These are phyloP conservation scores for Saccostrea cuccullata DNA, from an alignment of 1,140 invertebrate species.

Conservation along the genomic window DNA sequence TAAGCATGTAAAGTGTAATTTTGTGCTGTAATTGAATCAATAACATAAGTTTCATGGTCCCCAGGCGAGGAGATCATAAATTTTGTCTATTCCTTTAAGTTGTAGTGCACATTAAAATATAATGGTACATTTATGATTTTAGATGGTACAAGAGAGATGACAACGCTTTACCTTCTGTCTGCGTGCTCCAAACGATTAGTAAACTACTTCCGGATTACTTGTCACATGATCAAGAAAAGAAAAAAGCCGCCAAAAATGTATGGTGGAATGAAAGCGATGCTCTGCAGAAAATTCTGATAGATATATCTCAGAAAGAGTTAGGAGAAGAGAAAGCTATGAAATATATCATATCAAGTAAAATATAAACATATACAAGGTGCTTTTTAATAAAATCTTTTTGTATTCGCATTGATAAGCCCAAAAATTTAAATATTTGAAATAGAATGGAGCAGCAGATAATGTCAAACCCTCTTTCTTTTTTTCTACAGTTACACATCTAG, in stretches of 20 bases:
- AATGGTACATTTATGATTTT: background rate
- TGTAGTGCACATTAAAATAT: too few species aligned
- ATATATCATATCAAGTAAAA: constrained; percentile 59
- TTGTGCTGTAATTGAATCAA: too few species aligned
- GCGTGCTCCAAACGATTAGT: constrained; percentile 83
- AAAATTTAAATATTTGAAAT: too few species aligned
- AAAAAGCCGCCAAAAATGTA: constrained; percentile 52
- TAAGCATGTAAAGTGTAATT: too few species aligned
- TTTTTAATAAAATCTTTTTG: too few species aligned
- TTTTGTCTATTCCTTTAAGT: too few species aligned
- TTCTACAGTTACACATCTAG: constrained; percentile 63
- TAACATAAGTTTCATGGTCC: too few species aligned
- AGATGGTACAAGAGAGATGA: constrained; percentile 86
- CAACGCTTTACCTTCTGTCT: constrained; percentile 86
- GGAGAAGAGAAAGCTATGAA: constrained; percentile 58
- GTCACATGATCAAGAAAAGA: constrained; percentile 55
- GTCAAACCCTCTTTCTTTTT: background rate
- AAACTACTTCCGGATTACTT: constrained; percentile 61
- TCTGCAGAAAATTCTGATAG: constrained; percentile 59
- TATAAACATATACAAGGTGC: background rate
- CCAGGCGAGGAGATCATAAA: too few species aligned
- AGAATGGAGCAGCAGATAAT: too few species aligned
- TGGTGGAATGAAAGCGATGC: constrained; percentile 62
- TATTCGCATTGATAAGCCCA: too few species aligned
- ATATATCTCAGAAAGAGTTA: constrained; percentile 54